phyloP scores from a whole-genome alignment of 1,140 invertebrate species.

The Neelides sp. region DNA sequence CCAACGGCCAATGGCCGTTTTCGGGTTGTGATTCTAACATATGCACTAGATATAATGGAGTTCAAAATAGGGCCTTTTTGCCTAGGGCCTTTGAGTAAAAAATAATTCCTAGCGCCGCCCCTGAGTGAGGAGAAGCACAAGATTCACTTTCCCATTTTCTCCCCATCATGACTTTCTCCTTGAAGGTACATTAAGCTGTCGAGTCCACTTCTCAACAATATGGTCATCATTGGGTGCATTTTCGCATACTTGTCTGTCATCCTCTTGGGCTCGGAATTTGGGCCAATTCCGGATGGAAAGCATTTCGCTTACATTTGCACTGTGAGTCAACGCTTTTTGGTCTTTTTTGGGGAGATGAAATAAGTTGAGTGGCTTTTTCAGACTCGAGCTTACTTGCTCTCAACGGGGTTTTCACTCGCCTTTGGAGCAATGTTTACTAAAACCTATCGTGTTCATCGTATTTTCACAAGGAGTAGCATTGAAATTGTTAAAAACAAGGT shows the following conservation, averaged over 20 bases:
- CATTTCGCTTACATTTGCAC: constrained; percentile 71
- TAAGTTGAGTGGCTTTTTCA: constrained; percentile 38
- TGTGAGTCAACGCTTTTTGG: constrained; percentile 53
- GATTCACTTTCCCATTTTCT: background rate
- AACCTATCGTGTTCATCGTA: constrained; percentile 72
- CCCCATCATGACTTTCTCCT: background rate
- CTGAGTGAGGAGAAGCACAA: too few relatives aligned
- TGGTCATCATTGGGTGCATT: constrained; percentile 86
- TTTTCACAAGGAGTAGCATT: constrained; percentile 59
- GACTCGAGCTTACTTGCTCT: constrained; percentile 73
- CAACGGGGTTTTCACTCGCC: constrained; percentile 69
- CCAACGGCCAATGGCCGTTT: too few relatives aligned
- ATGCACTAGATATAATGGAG: too few relatives aligned
- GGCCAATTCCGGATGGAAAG: constrained; percentile 41
- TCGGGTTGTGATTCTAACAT: too few relatives aligned
- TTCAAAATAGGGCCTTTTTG: too few relatives aligned
- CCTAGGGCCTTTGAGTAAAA: too few relatives aligned
- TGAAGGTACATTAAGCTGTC: constrained; percentile 76
- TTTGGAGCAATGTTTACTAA: constrained; percentile 85
- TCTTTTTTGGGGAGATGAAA: background rate
- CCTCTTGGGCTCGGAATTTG: constrained; percentile 49
- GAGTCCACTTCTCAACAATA: constrained; percentile 89
- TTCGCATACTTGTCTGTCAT: constrained; percentile 87
- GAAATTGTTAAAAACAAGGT: constrained; percentile 52
- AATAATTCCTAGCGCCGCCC: too few relatives aligned